Percentiles rank a stretch among this genome's conserved stretches.
Evolutionary conservation across 2,888 invertebrate species (phyloP).

Genomic region (Tridacna crocea): DNA sequence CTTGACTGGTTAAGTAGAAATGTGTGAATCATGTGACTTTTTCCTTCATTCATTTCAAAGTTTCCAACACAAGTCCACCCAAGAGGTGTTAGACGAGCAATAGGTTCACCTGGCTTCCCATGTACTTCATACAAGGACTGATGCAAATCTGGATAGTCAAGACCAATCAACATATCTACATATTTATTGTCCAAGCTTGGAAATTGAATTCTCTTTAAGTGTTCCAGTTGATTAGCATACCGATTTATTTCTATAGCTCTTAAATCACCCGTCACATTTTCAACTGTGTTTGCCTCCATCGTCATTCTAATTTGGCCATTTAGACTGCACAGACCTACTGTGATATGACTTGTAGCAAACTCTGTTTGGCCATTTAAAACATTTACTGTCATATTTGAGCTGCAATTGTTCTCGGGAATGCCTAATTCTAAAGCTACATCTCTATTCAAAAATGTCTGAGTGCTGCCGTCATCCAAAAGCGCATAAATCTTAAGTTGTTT

Average conservation of each 20-base stretch:
- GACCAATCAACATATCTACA: neutral
- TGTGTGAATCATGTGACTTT: neutral
- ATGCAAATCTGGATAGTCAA: neutral
- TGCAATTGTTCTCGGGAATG: slow-evolving; percentile 27
- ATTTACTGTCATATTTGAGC: slow-evolving; percentile 34
- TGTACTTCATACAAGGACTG: neutral
- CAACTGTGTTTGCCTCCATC: neutral
- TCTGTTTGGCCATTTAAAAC: too few relatives aligned
- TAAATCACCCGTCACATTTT: neutral
- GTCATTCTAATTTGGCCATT: too few relatives aligned
- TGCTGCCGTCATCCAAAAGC: slow-evolving; percentile 55
- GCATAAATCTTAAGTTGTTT: slow-evolving; percentile 43
- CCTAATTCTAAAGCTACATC: slow-evolving; percentile 34
- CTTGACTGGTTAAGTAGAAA: neutral
- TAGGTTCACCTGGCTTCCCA: neutral
- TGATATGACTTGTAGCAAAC: too few relatives aligned
- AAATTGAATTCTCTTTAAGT: neutral
- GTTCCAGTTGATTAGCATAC: neutral
- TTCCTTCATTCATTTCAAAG: neutral
- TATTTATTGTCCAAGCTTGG: neutral
- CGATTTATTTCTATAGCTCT: neutral
- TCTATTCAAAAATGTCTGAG: too few relatives aligned
- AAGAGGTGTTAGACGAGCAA: neutral
- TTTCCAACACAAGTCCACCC: neutral
- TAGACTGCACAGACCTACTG: too few relatives aligned